Evolutionary conservation across 2,113 vertebrate species (phyloP), one percentile per base, ranked within the genome.

Genomic region (Heloderma charlesbogerti): DNA sequence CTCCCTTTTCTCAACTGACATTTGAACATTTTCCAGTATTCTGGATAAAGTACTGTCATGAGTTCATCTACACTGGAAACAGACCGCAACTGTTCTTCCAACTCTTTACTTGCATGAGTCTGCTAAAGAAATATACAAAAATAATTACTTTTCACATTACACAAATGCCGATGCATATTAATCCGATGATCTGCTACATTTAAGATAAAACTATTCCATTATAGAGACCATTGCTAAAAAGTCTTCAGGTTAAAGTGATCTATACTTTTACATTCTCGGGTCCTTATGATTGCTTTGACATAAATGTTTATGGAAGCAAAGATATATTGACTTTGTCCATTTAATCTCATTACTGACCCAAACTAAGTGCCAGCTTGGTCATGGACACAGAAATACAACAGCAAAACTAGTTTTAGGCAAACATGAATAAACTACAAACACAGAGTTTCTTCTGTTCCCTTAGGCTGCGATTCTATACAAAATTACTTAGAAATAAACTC

Each of bases 31-130:
- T 98, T 98, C 99, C 99, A 99, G 90, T 99, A 98, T 87, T 98
- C 98, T 34, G 98, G 99, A 94, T 99, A 99, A 87, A 99, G 98
- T 0, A 99, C 97, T 90, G 96, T 98, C 98, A 99, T 99, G 91
- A 99, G 98, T 92, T 99, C 99, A 94, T 99, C 99, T 81, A 99
- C 98, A 86, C 98, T 99, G 95, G 99, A 98, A 84, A 98, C 99
- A 0, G 98, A 98, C 9, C 99, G 98, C 95, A 99, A 93, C 95
- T 98, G 98, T 77, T 99, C 98, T 95, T 99, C 99, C 97, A 99
- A 96, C 83, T 98, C 98, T 91, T 95, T 98, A 96, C 97, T 97
- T 88, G 97, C 94, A 86, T 97, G 93, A 91, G 97, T 98, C 99
- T 99, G 96, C 91, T 91, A 91, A 95, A 94, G 91, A 96, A 96